Percentiles rank a stretch among this genome's conserved stretches.
phyloP scores from a whole-genome alignment of 2,888 invertebrate species.

The Pandemis corylana region DNA sequence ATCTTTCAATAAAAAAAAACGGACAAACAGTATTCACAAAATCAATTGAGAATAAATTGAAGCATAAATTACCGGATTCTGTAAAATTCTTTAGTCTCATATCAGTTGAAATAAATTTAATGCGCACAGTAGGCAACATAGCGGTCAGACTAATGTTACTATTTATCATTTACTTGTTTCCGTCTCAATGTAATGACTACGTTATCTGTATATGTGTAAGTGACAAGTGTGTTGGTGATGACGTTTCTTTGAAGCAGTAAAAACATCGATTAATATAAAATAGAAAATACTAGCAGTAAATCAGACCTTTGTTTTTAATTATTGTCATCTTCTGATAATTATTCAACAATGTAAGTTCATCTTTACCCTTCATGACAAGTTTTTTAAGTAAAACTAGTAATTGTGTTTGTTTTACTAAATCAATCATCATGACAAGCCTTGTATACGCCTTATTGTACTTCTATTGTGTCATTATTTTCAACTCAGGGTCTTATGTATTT shows the following conservation, averaged over 20 bases:
- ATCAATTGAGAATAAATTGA: no score
- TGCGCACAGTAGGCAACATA: background rate
- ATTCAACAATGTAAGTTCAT: slow-evolving; percentile 33
- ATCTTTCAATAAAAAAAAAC: no score
- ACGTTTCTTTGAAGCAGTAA: slow-evolving; percentile 40
- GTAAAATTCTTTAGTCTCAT: no score
- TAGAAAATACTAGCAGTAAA: slow-evolving; percentile 17
- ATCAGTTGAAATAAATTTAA: no score
- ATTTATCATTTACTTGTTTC: no score
- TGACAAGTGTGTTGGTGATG: slow-evolving; percentile 35
- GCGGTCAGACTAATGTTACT: no score
- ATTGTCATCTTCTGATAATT: slow-evolving; percentile 30
- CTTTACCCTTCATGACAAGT: no score
- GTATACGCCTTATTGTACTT: slow-evolving; percentile 40
- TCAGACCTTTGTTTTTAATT: slow-evolving; percentile 36
- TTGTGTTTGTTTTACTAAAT: slow-evolving; percentile 38
- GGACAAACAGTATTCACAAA: no score
- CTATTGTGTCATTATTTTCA: slow-evolving; percentile 22
- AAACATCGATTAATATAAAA: slow-evolving; percentile 42
- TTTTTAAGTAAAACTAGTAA: background rate
- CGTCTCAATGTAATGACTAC: no score
- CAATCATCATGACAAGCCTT: slow-evolving; percentile 39
- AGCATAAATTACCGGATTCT: no score
- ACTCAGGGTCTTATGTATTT: background rate
- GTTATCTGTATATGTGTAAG: background rate